Evolutionary conservation across 2,888 invertebrate species (phyloP), one percentile per base, ranked within the genome.

Genomic region (Orchestes rusci): DNA sequence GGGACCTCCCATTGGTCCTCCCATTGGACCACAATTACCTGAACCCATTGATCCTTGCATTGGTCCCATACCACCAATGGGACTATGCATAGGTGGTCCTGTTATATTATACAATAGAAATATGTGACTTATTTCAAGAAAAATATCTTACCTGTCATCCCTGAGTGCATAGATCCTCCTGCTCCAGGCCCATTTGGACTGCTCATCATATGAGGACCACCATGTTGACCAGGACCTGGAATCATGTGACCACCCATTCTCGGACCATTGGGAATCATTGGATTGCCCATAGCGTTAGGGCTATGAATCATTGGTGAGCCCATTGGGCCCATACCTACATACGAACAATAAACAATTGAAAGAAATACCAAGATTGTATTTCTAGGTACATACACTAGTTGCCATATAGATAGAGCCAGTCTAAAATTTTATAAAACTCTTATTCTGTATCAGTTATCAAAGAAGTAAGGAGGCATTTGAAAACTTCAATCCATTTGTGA

Each of bases 51-150:
- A 45, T 2, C 55, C 56, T 36, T 53, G 52, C 51, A 59, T 56
- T 8, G 77, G 71, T 57, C 80, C 77, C 75, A 81, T 80, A 53
- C 77, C 79, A 34, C 76, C 77, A 67, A 80, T 78, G 3, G 82
- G 81, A 61, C 82, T 82, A 78, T 65, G 65, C 63, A 67, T 66
- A 10, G 67, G 64, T n/a, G 65, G 64, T 32, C 65, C 66, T 58
- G 23, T 23, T 7, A 5, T 23, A 23, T 23, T 23, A 23, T 23
- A 23, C 10, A 23, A 23, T 23, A 23, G 10, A 23, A 23, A 23
- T 23, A 23, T 7, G 23, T 23, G 10, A n/a, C n/a, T n/a, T n/a
- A n/a, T n/a, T n/a, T n/a, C n/a, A n/a, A n/a, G n/a, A n/a, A 7
- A 20, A 36, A 13, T 15, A 5, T 4, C 36, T 27, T 39, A 51